Evolutionary conservation across 1,140 invertebrate species (phyloP).

Genomic region (Gyrodactylus bullatarudis): DNA sequence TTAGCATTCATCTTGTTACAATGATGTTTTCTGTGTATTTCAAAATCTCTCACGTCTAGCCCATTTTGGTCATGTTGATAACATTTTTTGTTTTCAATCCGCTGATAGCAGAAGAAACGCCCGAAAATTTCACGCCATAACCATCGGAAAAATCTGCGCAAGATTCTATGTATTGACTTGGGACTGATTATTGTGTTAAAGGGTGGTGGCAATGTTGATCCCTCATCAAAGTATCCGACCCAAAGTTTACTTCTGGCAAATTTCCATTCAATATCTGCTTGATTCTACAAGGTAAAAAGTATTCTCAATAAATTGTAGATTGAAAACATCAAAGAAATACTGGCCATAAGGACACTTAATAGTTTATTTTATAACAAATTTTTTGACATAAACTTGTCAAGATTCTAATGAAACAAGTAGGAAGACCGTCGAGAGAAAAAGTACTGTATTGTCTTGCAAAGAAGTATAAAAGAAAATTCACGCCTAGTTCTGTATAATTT

Average conservation of each 20-base stretch:
- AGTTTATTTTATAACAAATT: no score
- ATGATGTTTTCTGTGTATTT: not conserved
- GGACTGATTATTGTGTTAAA: constrained; percentile 27
- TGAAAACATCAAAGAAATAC: no score
- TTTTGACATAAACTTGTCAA: no score
- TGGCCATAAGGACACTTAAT: no score
- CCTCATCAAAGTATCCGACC: constrained; percentile 28
- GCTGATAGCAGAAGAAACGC: not conserved
- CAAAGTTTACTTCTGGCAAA: constrained; percentile 27
- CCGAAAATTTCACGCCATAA: no score
- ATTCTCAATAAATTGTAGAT: constrained; percentile 11
- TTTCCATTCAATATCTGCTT: constrained; percentile 29
- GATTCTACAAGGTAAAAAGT: constrained; percentile 17
- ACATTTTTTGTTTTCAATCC: not conserved
- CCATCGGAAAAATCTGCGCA: not conserved
- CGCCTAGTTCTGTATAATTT: no score
- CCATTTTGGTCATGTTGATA: not conserved
- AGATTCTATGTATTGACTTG: constrained; percentile 18
- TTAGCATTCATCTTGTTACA: not conserved
- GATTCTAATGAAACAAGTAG: no score
- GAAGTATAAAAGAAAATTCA: no score
- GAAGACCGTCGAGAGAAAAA: no score
- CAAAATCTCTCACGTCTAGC: not conserved
- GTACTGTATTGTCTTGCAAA: no score
- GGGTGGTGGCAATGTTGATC: constrained; percentile 25